Evolutionary conservation across 1,140 invertebrate genomes (phyloP), one percentile per base, ranked within the genome.

Genomic region (Steinernema feltiae): DNA sequence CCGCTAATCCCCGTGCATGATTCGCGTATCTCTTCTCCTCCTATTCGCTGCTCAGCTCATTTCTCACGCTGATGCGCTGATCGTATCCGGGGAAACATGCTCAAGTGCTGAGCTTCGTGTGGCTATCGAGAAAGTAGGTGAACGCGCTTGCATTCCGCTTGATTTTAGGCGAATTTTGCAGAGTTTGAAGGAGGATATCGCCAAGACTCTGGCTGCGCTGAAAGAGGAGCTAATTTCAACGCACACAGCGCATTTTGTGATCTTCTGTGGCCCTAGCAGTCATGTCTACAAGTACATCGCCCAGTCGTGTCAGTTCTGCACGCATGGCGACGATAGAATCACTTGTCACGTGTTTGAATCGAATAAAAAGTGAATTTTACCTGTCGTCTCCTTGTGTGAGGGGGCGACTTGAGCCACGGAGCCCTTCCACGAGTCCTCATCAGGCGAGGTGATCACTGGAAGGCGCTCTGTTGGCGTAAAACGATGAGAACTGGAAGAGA

Each of bases 271-370:
- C 24, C 53, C 53, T 3, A 63, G 53, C 53, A 63, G 15, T 3
- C 53, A 63, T 3, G 12, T 15, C 7, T 63, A 63, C 53, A 63
- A 63, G 53, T 63, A 63, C 53, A 27, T 63, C 53, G 53, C 53
- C 15, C 53, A 63, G 53, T 63, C 53, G 53, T 63, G 53, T 21
- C 53, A 63, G 53, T 63, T 63, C 53, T 63, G 53, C 53, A 63
- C 53, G 53, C 53, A 63, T 27, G 53, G 53, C 12, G 24, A 63
- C 53, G 53, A 63, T 27, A 63, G 24, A 21, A 63, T 63, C 53
- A 63, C 53, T 3, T 63, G 53, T 63, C 53, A 63, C 24, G 53
- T 63, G 53, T 63, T 63, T 21, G 53, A 63, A 21, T 63, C 53
- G 53, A 27, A 63, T 63, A 63, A 63, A 63, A 27, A 17, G 12